Evolutionary conservation across 2,888 invertebrate species (phyloP), one percentile per base, ranked within the genome.

Genomic region (Ecliptopera silaceata): DNA sequence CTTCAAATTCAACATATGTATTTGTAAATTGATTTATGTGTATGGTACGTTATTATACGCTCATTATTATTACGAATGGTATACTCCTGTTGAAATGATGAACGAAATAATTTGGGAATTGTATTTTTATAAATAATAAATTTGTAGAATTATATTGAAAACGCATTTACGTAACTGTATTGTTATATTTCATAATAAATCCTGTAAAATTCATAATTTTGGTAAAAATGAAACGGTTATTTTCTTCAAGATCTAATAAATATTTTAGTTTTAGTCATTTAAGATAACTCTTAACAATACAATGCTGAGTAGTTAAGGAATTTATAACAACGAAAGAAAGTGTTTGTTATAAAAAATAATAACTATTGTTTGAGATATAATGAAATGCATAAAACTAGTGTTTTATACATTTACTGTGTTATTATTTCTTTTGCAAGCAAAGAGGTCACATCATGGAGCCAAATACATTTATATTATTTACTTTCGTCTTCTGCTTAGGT

Each of bases 41-140:
- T 66, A 67, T 17, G 15, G n/a, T 0, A 62, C 48, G 0, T 0
- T 1, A 0, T 29, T 41, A 1, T 38, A 5, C 10, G 10, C 29
- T 0, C 61, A 64, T 45, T 48, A 39, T 18, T 75, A 63, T 41
- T 76, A 67, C 36, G 74, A 76, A 29, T 76, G 75, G 74, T 75
- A 61, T 47, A 32, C 72, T 1, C 72, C 74, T 0, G 61, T 71
- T 8, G 64, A 69, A 54, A 66, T 74, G 66, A 61, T 55, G 26
- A 29, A 48, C 11, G 44, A 50, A 8, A 65, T 72, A n/a, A 4
- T 57, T 2, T 77, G 74, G 75, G 67, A 72, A 13, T 15, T 76
- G 48, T 69, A 50, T 53, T 70, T 74, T 51, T 75, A 68, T 44
- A 20, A 31, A 12, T 34, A 41, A 31, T 8, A 5, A 3, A 13